These are phyloP conservation scores for Idaea straminata DNA, from an alignment of 2,888 invertebrate species.

Conservation along the genomic window DNA sequence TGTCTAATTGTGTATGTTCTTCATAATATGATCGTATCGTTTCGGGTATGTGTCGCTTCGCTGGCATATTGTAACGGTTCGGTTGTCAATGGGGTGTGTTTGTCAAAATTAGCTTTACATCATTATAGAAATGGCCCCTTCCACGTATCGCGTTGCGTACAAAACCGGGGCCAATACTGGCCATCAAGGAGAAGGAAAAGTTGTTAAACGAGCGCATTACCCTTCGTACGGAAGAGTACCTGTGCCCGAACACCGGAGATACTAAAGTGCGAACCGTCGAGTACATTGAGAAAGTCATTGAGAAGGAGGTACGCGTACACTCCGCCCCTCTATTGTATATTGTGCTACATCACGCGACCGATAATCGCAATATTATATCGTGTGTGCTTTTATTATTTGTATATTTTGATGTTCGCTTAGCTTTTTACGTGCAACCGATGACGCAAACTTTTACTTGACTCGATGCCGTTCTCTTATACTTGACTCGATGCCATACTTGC, in stretches of 20 bases:
- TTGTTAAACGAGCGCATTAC: slow-evolving; percentile 93
- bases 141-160: slow-evolving; percentile 94
- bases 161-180: slow-evolving; percentile 89
- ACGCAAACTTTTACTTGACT: slow-evolving; percentile 31
- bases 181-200: slow-evolving; percentile 93
- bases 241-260: slow-evolving; percentile 92
- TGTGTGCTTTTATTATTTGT: slow-evolving; percentile 67
- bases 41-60: slow-evolving; percentile 59
- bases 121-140: slow-evolving; percentile 82
- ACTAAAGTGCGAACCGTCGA: slow-evolving; percentile 94
- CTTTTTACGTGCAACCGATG: slow-evolving; percentile 61
- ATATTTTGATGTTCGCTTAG: slow-evolving; percentile 66
- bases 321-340: slow-evolving; percentile 57
- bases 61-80: slow-evolving; percentile 38
- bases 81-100: slow-evolving; percentile 62
- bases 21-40: slow-evolving; percentile 21
- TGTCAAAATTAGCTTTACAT: slow-evolving; percentile 75
- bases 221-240: slow-evolving; percentile 92
- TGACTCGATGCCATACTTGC: not conserved
- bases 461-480: slow-evolving; percentile 23
- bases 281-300: slow-evolving; percentile 97
- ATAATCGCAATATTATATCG: slow-evolving; percentile 67
- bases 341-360: slow-evolving; percentile 70
- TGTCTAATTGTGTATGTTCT: slow-evolving; percentile 27
- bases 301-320: slow-evolving; percentile 89